Base-by-base conservation (phyloP, 2,797 vertebrate species). In the Holocentrus rufus region DNA sequence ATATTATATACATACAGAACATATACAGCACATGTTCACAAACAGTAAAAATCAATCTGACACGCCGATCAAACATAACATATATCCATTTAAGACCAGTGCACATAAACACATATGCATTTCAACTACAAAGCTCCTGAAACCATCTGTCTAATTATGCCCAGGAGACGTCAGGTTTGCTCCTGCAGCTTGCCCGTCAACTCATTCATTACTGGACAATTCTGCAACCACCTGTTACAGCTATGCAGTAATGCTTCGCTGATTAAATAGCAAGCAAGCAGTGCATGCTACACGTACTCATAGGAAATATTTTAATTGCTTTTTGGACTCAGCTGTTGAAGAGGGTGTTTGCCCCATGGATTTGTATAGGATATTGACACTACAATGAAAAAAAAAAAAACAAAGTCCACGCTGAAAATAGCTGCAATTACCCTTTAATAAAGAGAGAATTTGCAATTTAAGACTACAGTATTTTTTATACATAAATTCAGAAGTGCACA, bases 101-200 rank as follows among this genome's bases (percentile, higher is more conserved):
- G 34, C 39, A 2, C 18, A 36, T 60, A 55, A 36, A 57, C 61
- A 53, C 81, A 69, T 79, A 47, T 15, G 50, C 11, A 17, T 36
- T 57, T 69, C 57, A 62, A 67, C 58, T 66, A 71, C 69, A 80
- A 79, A 80, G 73, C 76, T 64, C 56, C 82, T 88, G 81, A 85
- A 81, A 67, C 69, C 78, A 57, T 69, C 42, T 60, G 60, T 39
- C 65, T 86, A 83, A 88, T 85, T 79, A 82, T 76, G 63, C 85
- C 74, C 77, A 14, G 60, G 81, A 80, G 87, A 83, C 1, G 72
- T 76, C 83, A 72, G 72, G 74, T 90, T 74, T 76, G 66, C 82
- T 87, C 77, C 74, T 77, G 74, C 78, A 67, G 70, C 75, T 72
- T 68, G 85, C 67, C 84, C 47, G 14, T 91, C 81, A 83, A 82